A percentile compares a stretch with the other conserved stretches of the same genome.
Evolutionary conservation across 2,888 invertebrate species (phyloP).

Genomic region (Julus scandinavius): DNA sequence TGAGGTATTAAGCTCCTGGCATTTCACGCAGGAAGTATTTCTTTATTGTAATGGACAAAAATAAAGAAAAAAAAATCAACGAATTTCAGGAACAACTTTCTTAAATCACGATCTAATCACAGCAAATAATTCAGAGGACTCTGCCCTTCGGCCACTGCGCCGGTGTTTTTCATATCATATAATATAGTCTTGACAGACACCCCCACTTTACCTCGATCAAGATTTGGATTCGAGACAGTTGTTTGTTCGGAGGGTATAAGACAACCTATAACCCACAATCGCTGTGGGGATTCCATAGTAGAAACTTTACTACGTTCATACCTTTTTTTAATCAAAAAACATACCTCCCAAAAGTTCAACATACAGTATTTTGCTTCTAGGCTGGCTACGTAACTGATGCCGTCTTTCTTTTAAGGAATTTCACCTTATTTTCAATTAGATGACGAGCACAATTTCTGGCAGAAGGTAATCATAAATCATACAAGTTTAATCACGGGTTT

Average conservation of each 20-base stretch:
- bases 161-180: not conserved
- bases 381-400: not conserved
- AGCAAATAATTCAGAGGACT: not conserved
- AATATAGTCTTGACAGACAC: not conserved
- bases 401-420: not conserved
- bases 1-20: not conserved
- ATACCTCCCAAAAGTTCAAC: constrained; percentile 16
- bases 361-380: not conserved
- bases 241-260: not conserved
- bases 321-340: not conserved
- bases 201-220: not conserved
- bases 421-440: constrained; percentile 34
- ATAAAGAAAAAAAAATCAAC: not conserved
- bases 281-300: not conserved
- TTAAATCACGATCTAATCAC: not conserved
- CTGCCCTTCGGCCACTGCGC: not conserved
- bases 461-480: constrained; percentile 17
- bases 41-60: not conserved
- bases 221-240: not conserved
- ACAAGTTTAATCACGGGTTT: not conserved
- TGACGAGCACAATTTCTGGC: constrained; percentile 20
- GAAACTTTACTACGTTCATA: not conserved
- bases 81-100: not conserved
- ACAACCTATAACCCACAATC: constrained; percentile 7
- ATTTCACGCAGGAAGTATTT: not conserved